Evolutionary conservation across 2,113 vertebrate genomes (phyloP).

Genomic region (Calidris pugnax): DNA sequence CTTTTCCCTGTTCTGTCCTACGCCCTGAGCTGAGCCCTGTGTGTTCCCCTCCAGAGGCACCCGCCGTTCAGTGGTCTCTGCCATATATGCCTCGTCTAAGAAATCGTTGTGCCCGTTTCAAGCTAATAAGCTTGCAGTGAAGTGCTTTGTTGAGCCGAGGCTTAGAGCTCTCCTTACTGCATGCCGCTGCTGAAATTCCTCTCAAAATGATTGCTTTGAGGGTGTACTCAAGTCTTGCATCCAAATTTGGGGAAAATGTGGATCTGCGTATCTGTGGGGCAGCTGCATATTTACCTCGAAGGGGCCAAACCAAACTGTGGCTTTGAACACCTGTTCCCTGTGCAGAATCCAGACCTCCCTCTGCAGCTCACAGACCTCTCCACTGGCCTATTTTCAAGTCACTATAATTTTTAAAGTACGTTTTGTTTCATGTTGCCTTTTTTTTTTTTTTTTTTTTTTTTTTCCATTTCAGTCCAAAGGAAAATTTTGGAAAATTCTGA

Average conservation of each 20-base stretch:
- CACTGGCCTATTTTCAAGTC: background rate
- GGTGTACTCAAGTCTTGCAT: background rate
- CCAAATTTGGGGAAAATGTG: background rate
- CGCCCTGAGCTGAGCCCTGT: background rate
- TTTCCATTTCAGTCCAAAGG: conserved; percentile 4
- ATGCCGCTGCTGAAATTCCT: background rate
- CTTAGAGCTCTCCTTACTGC: background rate
- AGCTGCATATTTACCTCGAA: background rate
- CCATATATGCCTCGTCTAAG: background rate
- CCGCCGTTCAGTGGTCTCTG: background rate
- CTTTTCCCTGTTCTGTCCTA: background rate
- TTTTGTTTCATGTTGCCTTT: conserved; percentile 13
- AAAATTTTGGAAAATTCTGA: conserved; percentile 24
- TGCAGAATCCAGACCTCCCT: background rate
- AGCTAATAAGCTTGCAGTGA: background rate
- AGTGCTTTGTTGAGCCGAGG: background rate
- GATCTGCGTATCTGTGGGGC: background rate
- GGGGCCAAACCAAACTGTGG: background rate
- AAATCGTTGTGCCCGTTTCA: background rate
- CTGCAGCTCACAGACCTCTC: background rate
- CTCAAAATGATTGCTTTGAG: background rate
- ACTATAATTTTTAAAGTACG: background rate
- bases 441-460: background rate
- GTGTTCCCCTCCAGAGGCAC: background rate
- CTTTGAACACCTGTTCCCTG: background rate